Conservation (phyloP, 2,113 vertebrate species). For the Asarcornis scutulata region DNA sequence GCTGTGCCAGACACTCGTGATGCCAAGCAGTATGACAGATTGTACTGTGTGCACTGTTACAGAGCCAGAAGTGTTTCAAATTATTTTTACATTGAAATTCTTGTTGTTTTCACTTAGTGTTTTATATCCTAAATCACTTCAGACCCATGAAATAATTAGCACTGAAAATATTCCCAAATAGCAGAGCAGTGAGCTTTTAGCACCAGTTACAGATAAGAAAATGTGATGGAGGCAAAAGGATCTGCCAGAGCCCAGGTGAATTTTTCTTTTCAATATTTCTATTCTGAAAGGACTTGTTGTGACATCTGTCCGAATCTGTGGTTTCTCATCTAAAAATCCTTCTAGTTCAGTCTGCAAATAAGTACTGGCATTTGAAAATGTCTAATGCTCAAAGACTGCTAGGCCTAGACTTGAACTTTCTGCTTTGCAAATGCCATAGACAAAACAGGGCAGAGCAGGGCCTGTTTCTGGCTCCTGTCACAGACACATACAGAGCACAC, state of each 20-base stretch:
- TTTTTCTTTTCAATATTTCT: background rate
- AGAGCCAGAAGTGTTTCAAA: background rate
- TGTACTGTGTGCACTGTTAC: background rate
- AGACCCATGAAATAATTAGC: background rate
- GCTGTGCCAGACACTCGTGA: background rate
- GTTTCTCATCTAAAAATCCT: background rate
- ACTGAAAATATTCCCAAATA: background rate
- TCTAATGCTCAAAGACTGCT: background rate
- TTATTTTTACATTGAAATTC: background rate
- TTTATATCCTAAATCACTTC: background rate
- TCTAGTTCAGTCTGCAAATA: background rate
- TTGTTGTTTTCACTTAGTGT: background rate
- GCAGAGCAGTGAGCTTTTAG: background rate
- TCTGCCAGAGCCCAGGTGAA: background rate
- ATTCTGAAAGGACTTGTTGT: background rate
- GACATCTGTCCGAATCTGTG: background rate
- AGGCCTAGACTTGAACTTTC: background rate
- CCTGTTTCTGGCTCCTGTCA: background rate
- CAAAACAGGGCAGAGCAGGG: background rate
- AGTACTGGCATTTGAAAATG: background rate
- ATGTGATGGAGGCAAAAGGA: background rate
- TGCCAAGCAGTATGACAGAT: background rate
- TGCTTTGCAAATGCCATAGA: background rate
- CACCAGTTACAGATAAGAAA: background rate
- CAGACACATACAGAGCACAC: background rate